Evolutionary conservation across 2,113 vertebrate species (phyloP).

Genomic region (Jacana jacana): DNA sequence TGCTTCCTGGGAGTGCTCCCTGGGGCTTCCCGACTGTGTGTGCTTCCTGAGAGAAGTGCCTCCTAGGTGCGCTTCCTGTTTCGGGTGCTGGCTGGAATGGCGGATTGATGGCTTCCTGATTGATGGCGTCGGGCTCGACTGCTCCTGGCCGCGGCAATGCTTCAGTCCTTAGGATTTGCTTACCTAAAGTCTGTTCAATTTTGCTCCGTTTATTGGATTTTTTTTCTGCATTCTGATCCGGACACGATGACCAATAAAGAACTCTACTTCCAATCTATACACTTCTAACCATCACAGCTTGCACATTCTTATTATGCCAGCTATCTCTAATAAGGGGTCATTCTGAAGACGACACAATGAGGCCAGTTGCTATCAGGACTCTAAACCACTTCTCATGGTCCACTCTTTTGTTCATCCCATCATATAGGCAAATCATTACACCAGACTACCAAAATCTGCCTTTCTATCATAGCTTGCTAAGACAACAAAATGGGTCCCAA

Average conservation of each 20-base stretch:
- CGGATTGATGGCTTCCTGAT: no score
- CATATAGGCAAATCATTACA: background rate
- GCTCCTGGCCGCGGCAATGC: no score
- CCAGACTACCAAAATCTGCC: background rate
- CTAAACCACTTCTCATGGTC: background rate
- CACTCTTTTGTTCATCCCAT: background rate
- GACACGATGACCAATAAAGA: background rate
- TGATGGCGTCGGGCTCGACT: no score
- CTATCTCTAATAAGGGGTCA: accelerated
- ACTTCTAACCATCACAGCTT: accelerated
- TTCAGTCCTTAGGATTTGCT: background rate
- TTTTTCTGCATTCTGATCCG: background rate
- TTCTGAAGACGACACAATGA: background rate
- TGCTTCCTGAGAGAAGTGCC: no score
- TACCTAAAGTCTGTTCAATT: background rate
- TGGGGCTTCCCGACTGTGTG: no score
- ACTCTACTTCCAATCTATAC: background rate
- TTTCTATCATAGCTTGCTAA: background rate
- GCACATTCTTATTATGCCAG: background rate
- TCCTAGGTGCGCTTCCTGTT: no score
- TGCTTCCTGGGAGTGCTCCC: no score
- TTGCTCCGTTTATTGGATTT: background rate
- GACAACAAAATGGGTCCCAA: background rate
- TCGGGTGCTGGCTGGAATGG: no score
- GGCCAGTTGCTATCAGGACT: background rate